These are phyloP conservation scores for Colistium nudipinnis DNA, from an alignment of 2,113 vertebrate species.

Conservation along the genomic window DNA sequence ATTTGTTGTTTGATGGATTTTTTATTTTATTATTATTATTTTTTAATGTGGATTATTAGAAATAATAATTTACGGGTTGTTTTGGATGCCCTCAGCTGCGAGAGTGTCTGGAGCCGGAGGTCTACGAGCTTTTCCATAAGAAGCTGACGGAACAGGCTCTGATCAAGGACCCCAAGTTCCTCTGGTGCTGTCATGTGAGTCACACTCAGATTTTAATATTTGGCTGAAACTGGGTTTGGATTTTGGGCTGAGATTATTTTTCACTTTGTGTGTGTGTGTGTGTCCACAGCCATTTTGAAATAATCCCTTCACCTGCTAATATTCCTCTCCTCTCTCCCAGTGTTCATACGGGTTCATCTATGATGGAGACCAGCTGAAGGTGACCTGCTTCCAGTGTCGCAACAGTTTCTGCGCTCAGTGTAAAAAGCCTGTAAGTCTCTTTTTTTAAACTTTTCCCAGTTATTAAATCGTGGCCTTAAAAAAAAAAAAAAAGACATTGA, in stretches of 20 bases:
- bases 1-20: too few species aligned
- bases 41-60: too few species aligned
- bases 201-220: not conserved
- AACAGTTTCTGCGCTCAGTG: slow-evolving; percentile 92
- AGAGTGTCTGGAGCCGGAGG: slow-evolving; percentile 87
- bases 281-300: too few species aligned
- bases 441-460: not conserved
- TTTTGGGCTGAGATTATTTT: too few species aligned
- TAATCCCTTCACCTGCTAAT: not conserved
- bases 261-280: too few species aligned
- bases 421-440: slow-evolving; percentile 87
- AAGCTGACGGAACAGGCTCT: slow-evolving; percentile 91
- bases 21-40: too few species aligned
- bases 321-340: slow-evolving; percentile 63
- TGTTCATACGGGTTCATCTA: slow-evolving; percentile 95
- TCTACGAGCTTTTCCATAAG: slow-evolving; percentile 89
- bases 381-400: slow-evolving; percentile 87
- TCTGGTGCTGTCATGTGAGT: slow-evolving; percentile 91
- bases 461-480: not conserved
- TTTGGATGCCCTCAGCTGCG: slow-evolving; percentile 80
- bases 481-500: not conserved
- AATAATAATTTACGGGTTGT: not conserved
- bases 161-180: slow-evolving; percentile 91
- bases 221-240: too few species aligned
- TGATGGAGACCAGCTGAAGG: slow-evolving; percentile 88